phyloP scores from a whole-genome alignment of 2,888 invertebrate genomes.

The Acrobasis suavella region DNA sequence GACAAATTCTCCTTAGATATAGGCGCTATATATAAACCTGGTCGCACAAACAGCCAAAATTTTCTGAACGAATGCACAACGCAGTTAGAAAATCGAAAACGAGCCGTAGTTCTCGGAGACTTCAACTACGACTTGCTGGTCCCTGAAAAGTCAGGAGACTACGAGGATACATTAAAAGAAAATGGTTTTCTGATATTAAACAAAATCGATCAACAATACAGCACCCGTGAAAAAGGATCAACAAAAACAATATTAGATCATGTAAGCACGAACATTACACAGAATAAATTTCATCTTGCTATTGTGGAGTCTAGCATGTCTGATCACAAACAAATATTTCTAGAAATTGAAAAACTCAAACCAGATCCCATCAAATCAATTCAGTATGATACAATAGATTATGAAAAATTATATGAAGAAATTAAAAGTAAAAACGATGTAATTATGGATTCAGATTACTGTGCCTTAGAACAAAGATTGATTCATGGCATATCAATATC shows the following conservation, averaged over 20 bases:
- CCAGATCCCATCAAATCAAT: conserved; percentile 9
- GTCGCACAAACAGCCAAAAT: not conserved
- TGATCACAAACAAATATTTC: conserved; percentile 35
- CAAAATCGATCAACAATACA: conserved; percentile 29
- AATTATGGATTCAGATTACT: not conserved
- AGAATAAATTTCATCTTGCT: not conserved
- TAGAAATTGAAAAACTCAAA: conserved; percentile 23
- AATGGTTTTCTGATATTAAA: conserved; percentile 30
- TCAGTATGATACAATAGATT: conserved; percentile 8
- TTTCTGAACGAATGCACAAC: conserved; percentile 15
- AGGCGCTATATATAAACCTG: conserved; percentile 24
- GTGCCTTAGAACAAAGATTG: not conserved
- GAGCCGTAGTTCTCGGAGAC: conserved; percentile 18
- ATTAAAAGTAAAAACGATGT: not conserved
- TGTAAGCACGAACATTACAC: conserved; percentile 7
- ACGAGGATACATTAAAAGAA: conserved; percentile 21
- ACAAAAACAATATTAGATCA: conserved; percentile 37
- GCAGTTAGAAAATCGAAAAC: conserved; percentile 19
- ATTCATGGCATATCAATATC: not conserved
- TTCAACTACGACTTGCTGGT: not conserved
- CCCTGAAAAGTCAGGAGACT: conserved; percentile 7
- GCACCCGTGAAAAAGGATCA: conserved; percentile 30
- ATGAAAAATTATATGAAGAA: not conserved
- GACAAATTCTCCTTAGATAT: conserved; percentile 24
- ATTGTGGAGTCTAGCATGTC: not conserved